Conservation (phyloP, 1,140 invertebrate species). For the Riptortus pedestris region DNA sequence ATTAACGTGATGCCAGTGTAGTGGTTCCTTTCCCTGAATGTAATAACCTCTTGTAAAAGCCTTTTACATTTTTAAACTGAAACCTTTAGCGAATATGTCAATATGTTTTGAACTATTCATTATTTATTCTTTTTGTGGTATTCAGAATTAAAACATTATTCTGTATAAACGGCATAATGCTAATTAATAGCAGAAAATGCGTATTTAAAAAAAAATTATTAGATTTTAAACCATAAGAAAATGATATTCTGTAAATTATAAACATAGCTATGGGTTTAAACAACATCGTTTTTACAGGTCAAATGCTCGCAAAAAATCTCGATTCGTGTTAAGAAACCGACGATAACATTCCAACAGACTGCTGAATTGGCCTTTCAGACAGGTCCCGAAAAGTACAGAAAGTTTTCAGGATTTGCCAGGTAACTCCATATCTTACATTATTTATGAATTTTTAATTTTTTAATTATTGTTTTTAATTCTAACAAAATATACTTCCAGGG, state of each 20-base stretch:
- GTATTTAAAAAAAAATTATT: not conserved
- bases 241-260: not conserved
- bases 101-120: not conserved
- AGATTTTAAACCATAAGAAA: not conserved
- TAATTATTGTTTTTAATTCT: not conserved
- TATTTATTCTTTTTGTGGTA: not conserved
- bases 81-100: no score
- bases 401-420: slow-evolving; percentile 41
- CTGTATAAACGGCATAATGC: not conserved
- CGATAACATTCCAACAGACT: slow-evolving; percentile 64
- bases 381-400: slow-evolving; percentile 50
- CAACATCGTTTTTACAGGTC: slow-evolving; percentile 41
- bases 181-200: not conserved
- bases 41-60: no score
- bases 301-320: slow-evolving; percentile 55
- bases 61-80: no score
- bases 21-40: no score
- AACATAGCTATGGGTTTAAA: not conserved
- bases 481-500: no score
- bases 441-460: no score
- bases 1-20: no score
- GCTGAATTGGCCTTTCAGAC: slow-evolving; percentile 63
- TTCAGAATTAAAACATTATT: not conserved
- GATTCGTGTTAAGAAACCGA: slow-evolving; percentile 40
- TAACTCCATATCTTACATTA: slow-evolving; percentile 8